A percentile compares a stretch with the other conserved stretches of the same genome.
phyloP scores from a whole-genome alignment of 2,113 vertebrate genomes.

The Sinocyclocheilus rhinocerous region DNA sequence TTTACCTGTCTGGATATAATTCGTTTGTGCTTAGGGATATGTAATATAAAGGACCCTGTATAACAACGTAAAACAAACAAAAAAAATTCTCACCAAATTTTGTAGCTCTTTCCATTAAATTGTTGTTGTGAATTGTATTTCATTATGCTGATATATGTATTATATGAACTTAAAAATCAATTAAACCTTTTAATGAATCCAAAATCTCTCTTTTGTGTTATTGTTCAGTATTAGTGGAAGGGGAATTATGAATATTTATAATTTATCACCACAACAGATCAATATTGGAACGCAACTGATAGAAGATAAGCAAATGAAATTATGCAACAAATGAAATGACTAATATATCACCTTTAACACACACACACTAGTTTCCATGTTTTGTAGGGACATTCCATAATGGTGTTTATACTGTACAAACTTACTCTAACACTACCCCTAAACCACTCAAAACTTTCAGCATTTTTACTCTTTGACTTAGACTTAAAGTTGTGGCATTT shows the following conservation, averaged over 20 bases:
- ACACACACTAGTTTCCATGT: not conserved
- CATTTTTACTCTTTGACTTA: too few relatives aligned
- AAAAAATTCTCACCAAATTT: not conserved
- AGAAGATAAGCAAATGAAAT: not conserved
- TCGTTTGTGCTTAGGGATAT: not conserved
- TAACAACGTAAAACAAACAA: not conserved
- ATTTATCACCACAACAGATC: not conserved
- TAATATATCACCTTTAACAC: not conserved
- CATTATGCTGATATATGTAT: not conserved
- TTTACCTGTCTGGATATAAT: not conserved
- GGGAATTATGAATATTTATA: not conserved
- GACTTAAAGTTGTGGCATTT: not conserved
- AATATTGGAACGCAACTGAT: not conserved
- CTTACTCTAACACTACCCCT: too few relatives aligned
- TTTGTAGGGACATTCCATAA: not conserved
- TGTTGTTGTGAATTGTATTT: slow-evolving; percentile 1
- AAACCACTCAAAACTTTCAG: too few relatives aligned
- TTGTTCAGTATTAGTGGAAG: not conserved
- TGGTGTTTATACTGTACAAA: too few relatives aligned
- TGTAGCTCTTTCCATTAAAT: not conserved
- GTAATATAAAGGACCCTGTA: not conserved
- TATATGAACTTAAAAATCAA: not conserved
- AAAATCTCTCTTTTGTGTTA: not conserved
- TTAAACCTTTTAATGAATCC: not conserved
- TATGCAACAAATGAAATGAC: not conserved